Evolutionary conservation across 2,797 vertebrate genomes (phyloP).

Genomic region (Sebastiscus tertius): DNA sequence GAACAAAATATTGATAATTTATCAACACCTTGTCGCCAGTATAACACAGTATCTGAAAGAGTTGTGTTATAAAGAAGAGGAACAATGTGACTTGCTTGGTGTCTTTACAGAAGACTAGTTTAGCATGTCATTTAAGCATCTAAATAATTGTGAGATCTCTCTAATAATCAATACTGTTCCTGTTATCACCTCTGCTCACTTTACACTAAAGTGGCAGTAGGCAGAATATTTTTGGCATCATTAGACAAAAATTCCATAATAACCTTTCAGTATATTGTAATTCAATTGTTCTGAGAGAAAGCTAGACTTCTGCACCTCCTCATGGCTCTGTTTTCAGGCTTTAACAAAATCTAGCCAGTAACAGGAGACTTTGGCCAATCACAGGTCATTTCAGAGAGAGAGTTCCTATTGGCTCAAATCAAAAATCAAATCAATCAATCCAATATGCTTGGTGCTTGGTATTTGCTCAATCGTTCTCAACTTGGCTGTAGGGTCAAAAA

Average conservation of each 20-base stretch:
- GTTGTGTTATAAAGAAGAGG: neutral
- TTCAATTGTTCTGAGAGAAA: too few species aligned
- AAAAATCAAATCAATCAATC: too few species aligned
- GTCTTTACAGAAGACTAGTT: neutral
- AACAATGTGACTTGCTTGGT: neutral
- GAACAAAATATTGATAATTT: neutral
- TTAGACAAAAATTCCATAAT: too few species aligned
- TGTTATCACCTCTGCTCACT: neutral
- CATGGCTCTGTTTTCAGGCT: too few species aligned
- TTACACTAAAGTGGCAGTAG: neutral
- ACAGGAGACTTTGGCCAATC: too few species aligned
- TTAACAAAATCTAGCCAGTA: rapidly evolving
- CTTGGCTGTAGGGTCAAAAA: too few species aligned
- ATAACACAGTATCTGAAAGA: neutral
- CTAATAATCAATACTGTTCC: too few species aligned
- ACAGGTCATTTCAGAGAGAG: too few species aligned
- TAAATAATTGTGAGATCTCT: neutral
- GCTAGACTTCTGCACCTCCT: rapidly evolving
- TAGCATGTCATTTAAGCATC: neutral
- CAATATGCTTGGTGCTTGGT: too few species aligned
- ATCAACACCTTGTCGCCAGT: neutral
- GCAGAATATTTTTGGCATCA: rapidly evolving
- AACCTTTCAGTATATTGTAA: too few species aligned
- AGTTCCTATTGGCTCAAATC: too few species aligned
- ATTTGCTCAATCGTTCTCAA: too few species aligned